These are phyloP conservation scores for Cardiocondyla obscurior DNA, from an alignment of 1,140 invertebrate species.

Conservation along the genomic window DNA sequence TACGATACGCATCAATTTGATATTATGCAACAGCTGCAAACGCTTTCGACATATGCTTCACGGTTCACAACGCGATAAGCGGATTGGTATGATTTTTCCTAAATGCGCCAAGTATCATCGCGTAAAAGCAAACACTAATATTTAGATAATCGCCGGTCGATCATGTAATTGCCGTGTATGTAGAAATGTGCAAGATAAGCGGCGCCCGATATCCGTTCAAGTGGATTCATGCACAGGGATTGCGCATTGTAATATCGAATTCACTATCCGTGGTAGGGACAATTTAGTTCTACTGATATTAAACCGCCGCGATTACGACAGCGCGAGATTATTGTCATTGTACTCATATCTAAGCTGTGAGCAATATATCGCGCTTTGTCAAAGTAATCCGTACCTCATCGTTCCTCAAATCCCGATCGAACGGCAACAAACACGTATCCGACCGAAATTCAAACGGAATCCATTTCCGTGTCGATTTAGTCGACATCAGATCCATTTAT, in stretches of 20 bases:
- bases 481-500: constrained; percentile 29
- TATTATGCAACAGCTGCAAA: constrained; percentile 31
- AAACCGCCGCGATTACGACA: constrained; percentile 50
- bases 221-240: constrained; percentile 15
- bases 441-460: constrained; percentile 38
- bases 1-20: constrained; percentile 44
- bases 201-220: constrained; percentile 27
- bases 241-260: constrained; percentile 34
- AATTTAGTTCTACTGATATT: constrained; percentile 51
- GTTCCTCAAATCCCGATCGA: constrained; percentile 44
- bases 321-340: constrained; percentile 51
- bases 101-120: not conserved
- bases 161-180: not conserved
- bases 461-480: constrained; percentile 23
- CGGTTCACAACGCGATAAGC: not conserved
- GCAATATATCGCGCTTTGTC: constrained; percentile 46
- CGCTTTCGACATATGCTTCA: not conserved
- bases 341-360: constrained; percentile 42
- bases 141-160: not conserved
- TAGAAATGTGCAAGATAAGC: constrained; percentile 33
- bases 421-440: constrained; percentile 36
- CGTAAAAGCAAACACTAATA: constrained; percentile 14
- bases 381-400: constrained; percentile 48
- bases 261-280: constrained; percentile 14
- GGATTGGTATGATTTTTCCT: constrained; percentile 27